Evolutionary conservation across 2,113 vertebrate species (phyloP).

Genomic region (Numenius arquata): DNA sequence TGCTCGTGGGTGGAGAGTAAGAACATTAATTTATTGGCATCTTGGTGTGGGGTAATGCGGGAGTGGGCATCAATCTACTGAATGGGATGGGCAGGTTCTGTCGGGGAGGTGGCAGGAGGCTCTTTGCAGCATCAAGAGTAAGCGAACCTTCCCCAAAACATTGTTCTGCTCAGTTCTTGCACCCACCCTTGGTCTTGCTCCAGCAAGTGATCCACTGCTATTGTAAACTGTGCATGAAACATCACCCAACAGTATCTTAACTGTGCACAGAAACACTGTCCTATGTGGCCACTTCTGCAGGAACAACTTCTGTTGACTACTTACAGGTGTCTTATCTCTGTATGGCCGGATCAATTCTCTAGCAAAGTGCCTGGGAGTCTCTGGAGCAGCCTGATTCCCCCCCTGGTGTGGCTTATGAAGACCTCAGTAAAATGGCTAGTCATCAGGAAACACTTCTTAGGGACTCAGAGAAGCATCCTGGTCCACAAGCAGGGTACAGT

Average conservation of each 20-base stretch:
- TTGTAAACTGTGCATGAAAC: rapidly evolving
- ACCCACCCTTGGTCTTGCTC: background rate
- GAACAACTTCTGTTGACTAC: background rate
- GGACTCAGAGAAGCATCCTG: background rate
- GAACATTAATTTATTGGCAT: background rate
- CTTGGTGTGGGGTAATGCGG: too few relatives aligned
- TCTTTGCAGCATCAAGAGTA: background rate
- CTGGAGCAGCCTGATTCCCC: background rate
- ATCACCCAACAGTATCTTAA: too few relatives aligned
- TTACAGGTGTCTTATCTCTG: background rate
- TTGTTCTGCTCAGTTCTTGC: background rate
- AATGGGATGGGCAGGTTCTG: background rate
- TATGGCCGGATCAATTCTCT: background rate
- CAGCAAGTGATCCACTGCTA: background rate
- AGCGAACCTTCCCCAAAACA: background rate
- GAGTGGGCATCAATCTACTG: background rate
- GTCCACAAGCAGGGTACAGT: background rate
- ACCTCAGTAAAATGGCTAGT: background rate
- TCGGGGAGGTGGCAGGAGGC: background rate
- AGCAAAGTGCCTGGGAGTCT: background rate
- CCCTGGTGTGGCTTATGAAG: background rate
- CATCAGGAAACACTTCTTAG: background rate
- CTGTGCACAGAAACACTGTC: too few relatives aligned
- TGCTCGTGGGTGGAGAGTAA: too few relatives aligned
- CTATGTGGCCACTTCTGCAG: rapidly evolving